Evolutionary conservation across 2,113 vertebrate species (phyloP), one percentile per base, ranked within the genome.

Genomic region (Otus sunia): DNA sequence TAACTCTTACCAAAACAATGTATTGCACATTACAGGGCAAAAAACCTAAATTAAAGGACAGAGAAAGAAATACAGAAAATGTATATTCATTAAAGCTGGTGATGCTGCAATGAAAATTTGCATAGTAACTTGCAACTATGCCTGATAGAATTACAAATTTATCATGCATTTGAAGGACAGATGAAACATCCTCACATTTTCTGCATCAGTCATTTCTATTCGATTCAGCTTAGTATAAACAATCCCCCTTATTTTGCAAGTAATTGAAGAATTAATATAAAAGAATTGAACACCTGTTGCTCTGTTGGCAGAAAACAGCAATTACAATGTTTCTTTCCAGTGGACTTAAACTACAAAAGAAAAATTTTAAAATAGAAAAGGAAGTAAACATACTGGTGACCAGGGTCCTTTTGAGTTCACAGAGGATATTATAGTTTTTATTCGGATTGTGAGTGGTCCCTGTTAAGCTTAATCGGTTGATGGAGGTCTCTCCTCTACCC

Each of bases 251-350:
- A 87, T 82, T 97, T 94, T 95, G 77, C 59, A 92, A 90, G 81
- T 95, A 97, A 96, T 95, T 96, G 92, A 96, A 94, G 92, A 97
- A 96, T 92, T 97, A 95, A 92, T 95, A 95, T 66, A 95, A 95
- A 95, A 90, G 82, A 78, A 93, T 90, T 88, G 88, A 96, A 93
- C 96, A 96, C 92, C 90, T 95, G 91, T 97, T 95, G 92, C 77
- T 92, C 87, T 88, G 56, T 78, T 95, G 94, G 94, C 79, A 94
- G 83, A 92, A 91, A 94, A 67, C 77, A 92, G 76, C 90, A 92
- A 93, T 96, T 94, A 95, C 53, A 76, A 66, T 72, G 53, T 92
- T 87, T 91, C 80, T 87, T 87, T 85, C 74, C 53, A 66, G 45
- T 76, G 49, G 88, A 92, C 80, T 85, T 85, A 64, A 85, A 92